A percentile compares a stretch with the other conserved stretches of the same genome.
phyloP scores from a whole-genome alignment of 2,888 invertebrate species.

The Cheiracanthium punctorium region DNA sequence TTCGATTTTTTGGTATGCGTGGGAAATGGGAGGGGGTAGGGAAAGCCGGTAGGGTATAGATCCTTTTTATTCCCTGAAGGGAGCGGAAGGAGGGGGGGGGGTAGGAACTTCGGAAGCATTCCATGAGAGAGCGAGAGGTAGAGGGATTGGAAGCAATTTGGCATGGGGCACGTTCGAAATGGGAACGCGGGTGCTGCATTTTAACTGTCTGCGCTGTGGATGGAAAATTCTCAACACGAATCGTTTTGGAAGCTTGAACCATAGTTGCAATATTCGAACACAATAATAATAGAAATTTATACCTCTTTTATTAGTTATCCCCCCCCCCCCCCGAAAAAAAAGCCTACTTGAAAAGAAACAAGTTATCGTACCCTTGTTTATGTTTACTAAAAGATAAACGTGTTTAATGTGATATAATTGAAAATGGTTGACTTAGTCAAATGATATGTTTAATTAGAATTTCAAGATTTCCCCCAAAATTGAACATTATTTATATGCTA shows the following conservation, averaged over 20 bases:
- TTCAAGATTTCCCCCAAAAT: too few species aligned
- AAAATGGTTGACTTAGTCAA: too few species aligned
- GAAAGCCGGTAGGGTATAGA: background rate
- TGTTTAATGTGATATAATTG: too few species aligned
- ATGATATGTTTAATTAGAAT: too few species aligned
- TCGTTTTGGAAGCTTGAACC: background rate
- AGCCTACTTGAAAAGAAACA: too few species aligned
- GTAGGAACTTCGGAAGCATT: background rate
- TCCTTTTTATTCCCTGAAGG: background rate
- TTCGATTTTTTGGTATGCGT: conserved; percentile 7
- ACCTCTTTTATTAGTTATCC: too few species aligned
- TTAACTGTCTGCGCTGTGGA: background rate
- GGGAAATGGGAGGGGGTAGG: background rate
- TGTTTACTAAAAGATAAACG: too few species aligned
- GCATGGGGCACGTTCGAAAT: conserved; percentile 24
- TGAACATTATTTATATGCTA: too few species aligned
- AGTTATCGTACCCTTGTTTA: too few species aligned
- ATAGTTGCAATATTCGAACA: too few species aligned
- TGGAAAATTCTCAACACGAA: background rate
- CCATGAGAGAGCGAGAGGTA: background rate
- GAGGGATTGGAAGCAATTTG: conserved; percentile 3
- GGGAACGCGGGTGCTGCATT: conserved; percentile 31
- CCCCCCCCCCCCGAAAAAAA: too few species aligned
- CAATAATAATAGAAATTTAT: too few species aligned
- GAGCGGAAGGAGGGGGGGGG: background rate